Evolutionary conservation across 2,888 invertebrate genomes (phyloP).

Genomic region (Hydrotaea diabolus): DNA sequence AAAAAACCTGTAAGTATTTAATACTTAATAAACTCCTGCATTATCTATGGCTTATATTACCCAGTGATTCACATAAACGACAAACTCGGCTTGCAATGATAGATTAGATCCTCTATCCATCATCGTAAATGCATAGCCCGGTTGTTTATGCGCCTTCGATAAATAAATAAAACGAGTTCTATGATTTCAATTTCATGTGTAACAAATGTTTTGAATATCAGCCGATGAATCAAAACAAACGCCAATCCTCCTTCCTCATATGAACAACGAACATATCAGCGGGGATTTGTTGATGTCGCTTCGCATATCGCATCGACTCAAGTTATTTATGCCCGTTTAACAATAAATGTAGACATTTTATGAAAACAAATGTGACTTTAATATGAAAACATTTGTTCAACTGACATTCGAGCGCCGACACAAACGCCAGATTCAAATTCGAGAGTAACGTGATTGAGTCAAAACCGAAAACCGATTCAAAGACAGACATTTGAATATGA

Average conservation of each 20-base stretch:
- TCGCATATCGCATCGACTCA: too few species aligned
- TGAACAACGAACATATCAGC: slow-evolving; percentile 30
- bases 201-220: slow-evolving; percentile 37
- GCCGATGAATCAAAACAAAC: not conserved
- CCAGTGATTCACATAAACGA: not conserved
- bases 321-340: slow-evolving; percentile 1
- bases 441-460: not conserved
- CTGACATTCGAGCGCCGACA: not conserved
- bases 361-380: slow-evolving; percentile 37
- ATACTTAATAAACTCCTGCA: not conserved
- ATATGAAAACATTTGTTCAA: slow-evolving; percentile 4
- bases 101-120: not conserved
- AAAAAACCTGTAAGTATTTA: too few species aligned
- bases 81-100: not conserved
- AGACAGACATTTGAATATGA: not conserved
- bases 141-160: slow-evolving; percentile 25
- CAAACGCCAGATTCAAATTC: not conserved
- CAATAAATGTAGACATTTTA: slow-evolving; percentile 48
- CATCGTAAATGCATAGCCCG: too few species aligned
- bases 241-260: slow-evolving; percentile 48
- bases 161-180: not conserved
- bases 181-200: not conserved
- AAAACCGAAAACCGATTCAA: not conserved
- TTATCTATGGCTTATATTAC: not conserved
- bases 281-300: not conserved